Evolutionary conservation across 2,888 invertebrate species (phyloP), one percentile per base, ranked within the genome.

Genomic region (Cotesia congregata): DNA sequence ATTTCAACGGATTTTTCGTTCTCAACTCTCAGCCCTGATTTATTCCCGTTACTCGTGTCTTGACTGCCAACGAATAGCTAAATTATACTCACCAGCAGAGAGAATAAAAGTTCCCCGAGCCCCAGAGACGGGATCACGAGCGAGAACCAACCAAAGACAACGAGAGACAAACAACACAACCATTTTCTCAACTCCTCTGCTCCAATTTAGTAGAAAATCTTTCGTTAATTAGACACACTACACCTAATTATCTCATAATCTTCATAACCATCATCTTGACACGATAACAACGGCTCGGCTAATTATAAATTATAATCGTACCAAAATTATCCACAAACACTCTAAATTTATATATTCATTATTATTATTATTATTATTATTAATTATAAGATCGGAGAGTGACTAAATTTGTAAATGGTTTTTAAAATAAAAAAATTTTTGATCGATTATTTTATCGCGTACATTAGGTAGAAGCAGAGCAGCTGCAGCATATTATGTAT

Each of bases 31-130:
- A 82, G 80, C 69, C 76, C 79, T 85, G 86, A 85, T 86, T 86
- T 87, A 87, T 87, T 82, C 83, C 81, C 78, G 83, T 78, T 77
- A 77, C 80, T 83, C 85, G 84, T 85, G 85, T 78, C 77, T 77
- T 76, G 85, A 81, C 82, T 86, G 81, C 82, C 79, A 83, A 85
- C 78, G 75, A 72, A 65, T 67, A 65, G 41, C 65, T 59, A 59
- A 67, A 59, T 73, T 73, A 67, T 73, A 30, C 59, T 5, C 59
- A 67, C 65, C 30, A 62, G 20, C 12, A 15, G 20, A 65, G 30
- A 30, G 6, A 65, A 30, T 30, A 65, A 30, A 30, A 65, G 30
- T 30, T 30, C 30, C 30, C 30, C 30, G 3, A 30, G 30, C 30
- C 30, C 30, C 30, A 30, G 30, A 30, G 30, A 30, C 30, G 30